Evolutionary conservation across 1,140 invertebrate genomes (phyloP).

Genomic region (Neoseiulus cucumeris): DNA sequence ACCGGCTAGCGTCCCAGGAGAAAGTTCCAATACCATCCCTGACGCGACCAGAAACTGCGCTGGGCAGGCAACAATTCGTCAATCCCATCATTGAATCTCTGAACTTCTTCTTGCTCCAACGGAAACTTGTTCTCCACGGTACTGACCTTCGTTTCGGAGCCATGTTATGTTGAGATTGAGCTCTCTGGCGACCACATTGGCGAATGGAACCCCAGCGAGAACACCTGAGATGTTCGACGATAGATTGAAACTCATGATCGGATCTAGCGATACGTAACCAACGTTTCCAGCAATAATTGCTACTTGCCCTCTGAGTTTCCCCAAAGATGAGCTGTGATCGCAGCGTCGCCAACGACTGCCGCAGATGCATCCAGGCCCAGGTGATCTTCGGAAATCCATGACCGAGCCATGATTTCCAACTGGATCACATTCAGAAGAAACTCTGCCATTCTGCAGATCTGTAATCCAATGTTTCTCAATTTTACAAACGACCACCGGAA

Average conservation of each 20-base stretch:
- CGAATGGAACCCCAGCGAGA: conserved; percentile 30
- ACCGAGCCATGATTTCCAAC: conserved; percentile 15
- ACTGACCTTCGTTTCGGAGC: conserved; percentile 24
- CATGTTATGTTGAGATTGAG: conserved; percentile 27
- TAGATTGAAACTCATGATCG: conserved; percentile 18
- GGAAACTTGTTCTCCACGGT: no score
- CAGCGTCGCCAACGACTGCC: neutral
- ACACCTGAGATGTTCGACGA: conserved; percentile 27
- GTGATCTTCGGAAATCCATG: conserved; percentile 17
- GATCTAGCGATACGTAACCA: no score
- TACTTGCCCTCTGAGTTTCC: conserved; percentile 11
- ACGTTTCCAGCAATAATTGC: no score
- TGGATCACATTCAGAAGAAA: conserved; percentile 15
- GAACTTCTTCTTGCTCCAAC: no score
- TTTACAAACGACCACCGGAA: no score
- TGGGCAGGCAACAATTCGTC: no score
- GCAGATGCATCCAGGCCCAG: neutral
- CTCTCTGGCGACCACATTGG: conserved; percentile 29
- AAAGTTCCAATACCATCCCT: no score
- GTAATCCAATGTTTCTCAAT: no score
- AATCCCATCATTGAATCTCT: no score
- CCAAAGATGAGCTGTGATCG: conserved; percentile 4
- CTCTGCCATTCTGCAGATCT: conserved; percentile 10
- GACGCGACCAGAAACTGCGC: no score
- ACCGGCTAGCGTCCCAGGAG: no score